Percentiles rank a stretch among this genome's conserved stretches.
Conservation (phyloP, 2,888 invertebrate species). For the Hyposoter dolosus region DNA sequence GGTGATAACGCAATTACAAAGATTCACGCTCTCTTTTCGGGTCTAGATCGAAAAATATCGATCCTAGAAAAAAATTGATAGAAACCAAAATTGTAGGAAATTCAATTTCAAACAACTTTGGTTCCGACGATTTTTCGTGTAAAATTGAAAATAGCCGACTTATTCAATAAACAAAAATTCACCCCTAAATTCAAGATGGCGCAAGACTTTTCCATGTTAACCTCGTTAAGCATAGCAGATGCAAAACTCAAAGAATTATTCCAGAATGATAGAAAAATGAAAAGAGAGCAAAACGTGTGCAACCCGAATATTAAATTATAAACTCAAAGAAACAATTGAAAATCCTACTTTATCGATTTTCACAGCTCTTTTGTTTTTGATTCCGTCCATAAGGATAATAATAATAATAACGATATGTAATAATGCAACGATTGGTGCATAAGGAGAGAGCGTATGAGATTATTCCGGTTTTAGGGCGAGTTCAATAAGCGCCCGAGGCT, state of each 20-base stretch:
- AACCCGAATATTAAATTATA: neutral
- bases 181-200: too few species aligned
- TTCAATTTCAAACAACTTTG: too few species aligned
- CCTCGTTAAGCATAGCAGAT: neutral
- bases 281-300: neutral
- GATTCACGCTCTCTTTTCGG: too few species aligned
- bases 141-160: too few species aligned
- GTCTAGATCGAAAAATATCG: too few species aligned
- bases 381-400: neutral
- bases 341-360: neutral
- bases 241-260: neutral
- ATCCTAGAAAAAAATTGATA: too few species aligned
- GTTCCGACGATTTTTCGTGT: too few species aligned
- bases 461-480: constrained; percentile 15
- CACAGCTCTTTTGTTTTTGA: neutral
- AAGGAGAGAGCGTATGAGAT: neutral
- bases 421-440: constrained; percentile 1
- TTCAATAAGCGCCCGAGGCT: constrained; percentile 19
- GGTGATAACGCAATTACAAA: too few species aligned
- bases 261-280: neutral
- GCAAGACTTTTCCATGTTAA: too few species aligned
- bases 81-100: too few species aligned
- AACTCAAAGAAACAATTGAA: neutral
- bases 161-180: too few species aligned
- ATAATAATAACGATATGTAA: neutral